Base-by-base conservation (phyloP, 2,797 vertebrate genomes). In the Acanthurus leucopareius region DNA sequence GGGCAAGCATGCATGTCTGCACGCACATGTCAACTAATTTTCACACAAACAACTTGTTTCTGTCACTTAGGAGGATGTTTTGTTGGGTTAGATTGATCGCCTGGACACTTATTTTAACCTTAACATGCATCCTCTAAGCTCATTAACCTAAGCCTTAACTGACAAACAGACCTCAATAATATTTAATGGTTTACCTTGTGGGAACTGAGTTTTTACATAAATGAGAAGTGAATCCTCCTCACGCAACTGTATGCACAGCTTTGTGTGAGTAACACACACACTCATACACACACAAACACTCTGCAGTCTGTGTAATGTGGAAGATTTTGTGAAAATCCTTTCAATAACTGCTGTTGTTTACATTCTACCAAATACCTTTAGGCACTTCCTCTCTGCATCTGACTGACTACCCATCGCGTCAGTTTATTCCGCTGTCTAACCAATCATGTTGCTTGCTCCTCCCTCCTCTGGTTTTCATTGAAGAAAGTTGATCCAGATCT, bases 321-420 rank as follows among this genome's bases (percentile, higher is more conserved):
- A 85, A 86, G 77, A 75, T 80, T 83, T 89, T 51, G 67, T 82
- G 88, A 85, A 62, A 83, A 75, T 89, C 76, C 69, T 67, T 82
- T 85, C 81, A 86, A 87, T 92, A 90, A 86, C 84, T 57, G 83
- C 79, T 78, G 76, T 85, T 93, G 87, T 88, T 94, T 91, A 90
- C 82, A 44, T 88, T 89, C 68, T 25, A 8, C 47, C 74, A 74
- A 47, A 51, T 56, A 68, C 78, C 89, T 89, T 73, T 0, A 15
- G 91, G 90, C 79, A 0, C 66, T 86, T 90, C 82, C 84, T 86
- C 69, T 40, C 77, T 58, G 61, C 65, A 40, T 65, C 84, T 49
- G 81, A 75, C 75, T 54, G 3, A 69, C 82, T 70, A 60, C 87
- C 61, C 90, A 88, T 86, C 82, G 75, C 72, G 66, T 73, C 70